These are phyloP conservation scores for Oscheius sp. DNA, from an alignment of 2,888 invertebrate genomes.

Conservation along the genomic window DNA sequence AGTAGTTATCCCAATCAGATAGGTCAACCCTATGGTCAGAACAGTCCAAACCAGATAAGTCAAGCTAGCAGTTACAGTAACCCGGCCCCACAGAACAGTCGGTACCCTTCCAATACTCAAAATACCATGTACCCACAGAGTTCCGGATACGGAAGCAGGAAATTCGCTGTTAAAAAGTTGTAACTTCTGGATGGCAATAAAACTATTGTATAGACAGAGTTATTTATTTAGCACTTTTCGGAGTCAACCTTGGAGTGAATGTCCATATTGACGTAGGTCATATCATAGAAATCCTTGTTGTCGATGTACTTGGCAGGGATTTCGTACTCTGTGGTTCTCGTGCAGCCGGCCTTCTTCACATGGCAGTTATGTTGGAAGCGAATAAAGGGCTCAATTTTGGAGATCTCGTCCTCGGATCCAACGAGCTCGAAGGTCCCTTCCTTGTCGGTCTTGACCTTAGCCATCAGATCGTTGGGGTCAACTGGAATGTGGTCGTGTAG, in stretches of 20 bases:
- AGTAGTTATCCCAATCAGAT: too few species aligned
- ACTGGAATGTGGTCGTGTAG: constrained; percentile 41
- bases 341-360: constrained; percentile 40
- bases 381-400: constrained; percentile 33
- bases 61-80: not conserved
- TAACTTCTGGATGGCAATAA: not conserved
- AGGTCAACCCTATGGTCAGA: too few species aligned
- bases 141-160: too few species aligned
- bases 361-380: constrained; percentile 32
- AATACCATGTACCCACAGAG: too few species aligned
- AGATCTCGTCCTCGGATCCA: constrained; percentile 40
- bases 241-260: constrained; percentile 50
- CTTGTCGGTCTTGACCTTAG: constrained; percentile 51
- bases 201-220: not conserved
- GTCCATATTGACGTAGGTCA: constrained; percentile 55
- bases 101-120: too few species aligned
- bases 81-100: not conserved
- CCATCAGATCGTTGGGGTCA: constrained; percentile 59
- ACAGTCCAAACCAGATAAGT: not conserved
- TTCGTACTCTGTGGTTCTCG: constrained; percentile 38
- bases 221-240: constrained; percentile 40
- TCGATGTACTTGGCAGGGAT: constrained; percentile 51
- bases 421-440: constrained; percentile 58
- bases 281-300: constrained; percentile 46
- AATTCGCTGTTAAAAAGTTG: too few species aligned